Evolutionary conservation across 2,888 invertebrate genomes (phyloP).

Genomic region (Eubasilissa splendida): DNA sequence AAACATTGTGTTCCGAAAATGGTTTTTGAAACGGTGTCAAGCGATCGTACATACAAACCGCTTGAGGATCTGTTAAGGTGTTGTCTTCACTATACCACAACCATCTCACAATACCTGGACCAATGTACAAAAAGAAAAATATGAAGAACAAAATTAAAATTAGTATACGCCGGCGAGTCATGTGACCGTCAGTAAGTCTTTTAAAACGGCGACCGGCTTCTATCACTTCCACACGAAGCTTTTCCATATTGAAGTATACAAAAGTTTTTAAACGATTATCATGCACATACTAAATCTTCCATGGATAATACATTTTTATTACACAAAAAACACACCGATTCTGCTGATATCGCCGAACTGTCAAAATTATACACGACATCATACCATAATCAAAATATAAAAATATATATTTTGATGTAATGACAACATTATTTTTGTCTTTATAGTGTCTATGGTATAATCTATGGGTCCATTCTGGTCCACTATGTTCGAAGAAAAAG

Average conservation of each 20-base stretch:
- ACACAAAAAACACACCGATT: constrained; percentile 8
- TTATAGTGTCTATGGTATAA: too few relatives aligned
- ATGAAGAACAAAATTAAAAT: constrained; percentile 71
- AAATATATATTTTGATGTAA: too few relatives aligned
- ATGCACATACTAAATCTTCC: constrained; percentile 1
- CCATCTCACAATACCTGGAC: constrained; percentile 78
- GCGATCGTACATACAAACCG: constrained; percentile 78
- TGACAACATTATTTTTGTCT: too few relatives aligned
- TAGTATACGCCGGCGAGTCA: constrained; percentile 71
- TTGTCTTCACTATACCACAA: constrained; percentile 71
- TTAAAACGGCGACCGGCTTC: constrained; percentile 70
- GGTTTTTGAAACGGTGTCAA: constrained; percentile 76
- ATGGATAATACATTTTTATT: constrained; percentile 24
- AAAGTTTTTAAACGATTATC: constrained; percentile 18
- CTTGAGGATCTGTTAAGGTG: constrained; percentile 68
- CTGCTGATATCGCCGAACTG: constrained; percentile 28
- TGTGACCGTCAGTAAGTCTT: constrained; percentile 68
- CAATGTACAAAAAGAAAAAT: constrained; percentile 76
- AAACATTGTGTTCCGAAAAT: constrained; percentile 78
- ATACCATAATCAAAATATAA: not conserved
- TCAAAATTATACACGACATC: constrained; percentile 30
- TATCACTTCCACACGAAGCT: constrained; percentile 63
- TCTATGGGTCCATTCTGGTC: too few relatives aligned
- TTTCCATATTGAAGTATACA: constrained; percentile 64
- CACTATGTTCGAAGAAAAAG: too few relatives aligned